Conservation (phyloP, 2,888 invertebrate genomes). For the Hydraecia micacea region DNA sequence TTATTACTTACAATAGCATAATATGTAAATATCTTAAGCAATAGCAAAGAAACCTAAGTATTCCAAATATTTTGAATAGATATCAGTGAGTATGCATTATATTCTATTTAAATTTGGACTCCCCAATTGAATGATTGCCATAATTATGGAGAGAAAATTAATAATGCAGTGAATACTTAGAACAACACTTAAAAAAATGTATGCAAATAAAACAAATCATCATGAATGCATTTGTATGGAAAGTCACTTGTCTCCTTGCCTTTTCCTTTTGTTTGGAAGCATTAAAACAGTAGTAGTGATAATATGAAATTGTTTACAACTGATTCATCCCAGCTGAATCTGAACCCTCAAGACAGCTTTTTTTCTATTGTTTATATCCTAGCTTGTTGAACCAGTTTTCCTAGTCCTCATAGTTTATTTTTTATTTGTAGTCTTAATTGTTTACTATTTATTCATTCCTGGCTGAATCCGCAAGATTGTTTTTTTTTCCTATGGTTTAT, state of each 20-base stretch:
- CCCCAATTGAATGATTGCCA: not conserved
- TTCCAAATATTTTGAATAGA: not conserved
- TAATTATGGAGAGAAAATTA: not conserved
- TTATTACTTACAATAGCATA: not conserved
- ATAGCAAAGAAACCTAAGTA: not conserved
- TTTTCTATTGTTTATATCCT: not conserved
- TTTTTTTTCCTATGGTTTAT: not conserved
- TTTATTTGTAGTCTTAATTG: not conserved
- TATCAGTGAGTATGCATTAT: not conserved
- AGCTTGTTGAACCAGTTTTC: not conserved
- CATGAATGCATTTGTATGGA: conserved; percentile 8
- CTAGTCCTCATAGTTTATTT: not conserved
- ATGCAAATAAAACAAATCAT: not conserved
- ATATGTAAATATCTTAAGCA: not conserved
- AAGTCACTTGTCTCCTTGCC: not conserved
- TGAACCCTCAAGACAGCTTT: not conserved
- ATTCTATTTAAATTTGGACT: not conserved
- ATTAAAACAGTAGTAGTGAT: not conserved
- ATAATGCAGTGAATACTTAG: not conserved
- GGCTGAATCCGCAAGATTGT: not conserved
- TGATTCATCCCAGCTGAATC: not conserved
- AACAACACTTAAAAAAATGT: not conserved
- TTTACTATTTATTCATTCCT: not conserved
- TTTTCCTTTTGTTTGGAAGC: not conserved
- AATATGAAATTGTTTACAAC: not conserved